Conservation (phyloP, 1,140 invertebrate genomes). For the Eumaeus atala region DNA sequence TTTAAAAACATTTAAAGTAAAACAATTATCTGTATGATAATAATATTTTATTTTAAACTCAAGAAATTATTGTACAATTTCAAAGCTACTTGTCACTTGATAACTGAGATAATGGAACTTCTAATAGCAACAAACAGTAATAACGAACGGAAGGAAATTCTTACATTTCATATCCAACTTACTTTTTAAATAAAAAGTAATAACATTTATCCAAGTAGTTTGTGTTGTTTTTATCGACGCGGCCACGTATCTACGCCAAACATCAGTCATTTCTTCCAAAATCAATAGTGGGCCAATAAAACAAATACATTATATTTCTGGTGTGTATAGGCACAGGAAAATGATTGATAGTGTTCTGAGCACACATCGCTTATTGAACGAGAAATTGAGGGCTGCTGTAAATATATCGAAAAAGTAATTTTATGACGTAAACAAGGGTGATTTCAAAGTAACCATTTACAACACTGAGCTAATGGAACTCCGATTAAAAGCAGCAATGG, state of each 20-base stretch:
- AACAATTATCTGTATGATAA: no score
- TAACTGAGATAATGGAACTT: no score
- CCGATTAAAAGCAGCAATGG: constrained; percentile 7
- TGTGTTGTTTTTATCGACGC: background rate
- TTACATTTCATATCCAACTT: no score
- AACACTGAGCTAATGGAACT: constrained; percentile 12
- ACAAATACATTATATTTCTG: constrained; percentile 68
- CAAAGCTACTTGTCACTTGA: no score
- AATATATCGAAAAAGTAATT: constrained; percentile 28
- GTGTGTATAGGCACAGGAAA: constrained; percentile 48
- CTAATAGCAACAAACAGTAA: no score
- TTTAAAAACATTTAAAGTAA: no score
- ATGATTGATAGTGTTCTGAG: constrained; percentile 70
- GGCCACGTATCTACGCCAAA: constrained; percentile 25
- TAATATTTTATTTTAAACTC: no score
- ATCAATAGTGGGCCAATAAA: constrained; percentile 64
- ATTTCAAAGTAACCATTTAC: constrained; percentile 20
- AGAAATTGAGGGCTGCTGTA: constrained; percentile 39
- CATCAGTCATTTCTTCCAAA: constrained; percentile 51
- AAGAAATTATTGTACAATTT: no score
- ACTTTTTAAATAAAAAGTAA: no score
- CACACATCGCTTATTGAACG: constrained; percentile 59
- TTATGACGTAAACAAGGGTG: constrained; percentile 22
- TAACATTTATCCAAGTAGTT: no score
- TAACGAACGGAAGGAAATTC: no score